These are phyloP conservation scores for Antennarius maculatus DNA, from an alignment of 2,797 vertebrate genomes.

Conservation along the genomic window DNA sequence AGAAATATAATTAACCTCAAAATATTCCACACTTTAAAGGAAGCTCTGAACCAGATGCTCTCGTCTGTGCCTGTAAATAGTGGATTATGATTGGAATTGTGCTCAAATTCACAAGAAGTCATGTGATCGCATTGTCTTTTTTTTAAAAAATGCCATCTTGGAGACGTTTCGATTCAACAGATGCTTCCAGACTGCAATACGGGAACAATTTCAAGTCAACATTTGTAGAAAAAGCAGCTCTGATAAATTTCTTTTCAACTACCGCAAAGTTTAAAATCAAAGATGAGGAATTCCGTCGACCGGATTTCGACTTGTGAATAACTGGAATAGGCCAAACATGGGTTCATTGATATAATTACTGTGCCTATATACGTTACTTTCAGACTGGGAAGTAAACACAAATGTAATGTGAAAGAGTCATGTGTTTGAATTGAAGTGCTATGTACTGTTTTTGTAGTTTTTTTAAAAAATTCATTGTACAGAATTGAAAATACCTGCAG, in stretches of 20 bases:
- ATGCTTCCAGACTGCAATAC: slow-evolving; percentile 1
- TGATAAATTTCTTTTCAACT: neutral
- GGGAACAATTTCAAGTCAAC: slow-evolving; percentile 19
- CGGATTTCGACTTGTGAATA: slow-evolving; percentile 34
- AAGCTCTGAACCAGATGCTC: slow-evolving; percentile 31
- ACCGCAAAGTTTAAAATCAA: no score
- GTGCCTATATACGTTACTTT: slow-evolving; percentile 83
- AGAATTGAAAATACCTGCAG: slow-evolving; percentile 70
- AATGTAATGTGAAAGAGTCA: slow-evolving; percentile 78
- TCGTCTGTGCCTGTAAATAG: slow-evolving; percentile 62
- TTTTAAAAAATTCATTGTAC: slow-evolving; percentile 71
- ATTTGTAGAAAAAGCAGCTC: slow-evolving; percentile 1
- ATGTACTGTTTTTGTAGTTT: slow-evolving; percentile 82
- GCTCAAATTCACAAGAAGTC: slow-evolving; percentile 39
- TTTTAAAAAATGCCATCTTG: slow-evolving; percentile 22
- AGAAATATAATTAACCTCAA: slow-evolving; percentile 18
- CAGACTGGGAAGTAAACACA: slow-evolving; percentile 70
- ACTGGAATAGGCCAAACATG: slow-evolving; percentile 49
- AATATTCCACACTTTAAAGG: slow-evolving; percentile 19
- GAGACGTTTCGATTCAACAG: slow-evolving; percentile 19
- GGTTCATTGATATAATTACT: slow-evolving; percentile 68
- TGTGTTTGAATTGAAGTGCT: slow-evolving; percentile 83
- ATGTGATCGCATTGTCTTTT: neutral
- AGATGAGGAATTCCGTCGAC: neutral
- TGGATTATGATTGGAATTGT: slow-evolving; percentile 35